phyloP scores from a whole-genome alignment of 1,140 invertebrate genomes.

The Berghia stephanieae region DNA sequence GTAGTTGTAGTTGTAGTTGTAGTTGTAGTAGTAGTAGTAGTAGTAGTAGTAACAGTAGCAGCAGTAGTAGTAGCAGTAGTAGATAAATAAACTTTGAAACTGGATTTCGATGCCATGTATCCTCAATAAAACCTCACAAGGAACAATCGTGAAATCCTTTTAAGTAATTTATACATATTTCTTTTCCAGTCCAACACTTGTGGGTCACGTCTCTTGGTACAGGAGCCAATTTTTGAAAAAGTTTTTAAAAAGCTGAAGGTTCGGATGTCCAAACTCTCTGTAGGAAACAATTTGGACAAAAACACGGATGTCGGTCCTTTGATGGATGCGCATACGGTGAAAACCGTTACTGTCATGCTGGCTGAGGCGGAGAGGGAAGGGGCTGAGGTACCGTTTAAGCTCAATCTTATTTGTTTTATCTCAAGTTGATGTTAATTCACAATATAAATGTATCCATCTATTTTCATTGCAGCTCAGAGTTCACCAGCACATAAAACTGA shows the following conservation, averaged over 20 bases:
- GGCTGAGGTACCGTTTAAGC: no score
- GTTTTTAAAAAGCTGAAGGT: slow-evolving; percentile 69
- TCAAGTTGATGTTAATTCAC: no score
- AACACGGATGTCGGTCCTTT: slow-evolving; percentile 66
- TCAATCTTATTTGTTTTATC: no score
- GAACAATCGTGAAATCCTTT: neutral
- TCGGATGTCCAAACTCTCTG: slow-evolving; percentile 62
- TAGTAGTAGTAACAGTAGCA: neutral
- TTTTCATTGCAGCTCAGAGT: no score
- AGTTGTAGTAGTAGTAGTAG: neutral
- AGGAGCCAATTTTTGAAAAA: slow-evolving; percentile 69
- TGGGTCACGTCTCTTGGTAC: slow-evolving; percentile 69
- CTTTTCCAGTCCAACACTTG: slow-evolving; percentile 69
- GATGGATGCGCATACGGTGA: slow-evolving; percentile 59
- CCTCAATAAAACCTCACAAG: neutral
- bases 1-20: neutral
- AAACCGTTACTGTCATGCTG: slow-evolving; percentile 60
- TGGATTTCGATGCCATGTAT: neutral
- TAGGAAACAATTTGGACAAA: slow-evolving; percentile 69
- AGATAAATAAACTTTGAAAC: neutral
- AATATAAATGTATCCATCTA: no score
- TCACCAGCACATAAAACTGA: no score
- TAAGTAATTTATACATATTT: neutral
- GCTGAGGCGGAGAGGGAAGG: slow-evolving; percentile 65
- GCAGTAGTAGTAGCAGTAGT: neutral